These are phyloP conservation scores for Aricia artaxerxes DNA, from an alignment of 2,888 invertebrate genomes.

Conservation along the genomic window DNA sequence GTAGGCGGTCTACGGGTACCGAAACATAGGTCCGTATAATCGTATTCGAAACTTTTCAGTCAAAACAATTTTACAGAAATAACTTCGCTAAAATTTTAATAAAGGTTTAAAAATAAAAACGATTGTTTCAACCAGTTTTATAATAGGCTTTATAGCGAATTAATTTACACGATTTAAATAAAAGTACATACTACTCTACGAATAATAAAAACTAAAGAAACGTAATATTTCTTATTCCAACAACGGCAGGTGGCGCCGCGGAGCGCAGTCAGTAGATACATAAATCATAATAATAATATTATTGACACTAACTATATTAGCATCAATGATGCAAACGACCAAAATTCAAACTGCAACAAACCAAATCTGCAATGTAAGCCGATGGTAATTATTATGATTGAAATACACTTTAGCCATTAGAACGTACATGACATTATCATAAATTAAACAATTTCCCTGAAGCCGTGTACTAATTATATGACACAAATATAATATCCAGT, in stretches of 20 bases:
- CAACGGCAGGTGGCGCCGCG: no score
- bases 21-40: neutral
- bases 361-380: slow-evolving; percentile 14
- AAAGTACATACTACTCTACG: no score
- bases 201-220: no score
- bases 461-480: slow-evolving; percentile 33
- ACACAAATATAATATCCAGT: slow-evolving; percentile 31
- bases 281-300: no score
- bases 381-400: slow-evolving; percentile 17
- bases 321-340: neutral
- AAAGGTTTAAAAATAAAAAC: no score
- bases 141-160: no score
- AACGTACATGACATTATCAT: slow-evolving; percentile 27
- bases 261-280: no score
- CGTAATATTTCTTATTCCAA: no score
- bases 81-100: neutral
- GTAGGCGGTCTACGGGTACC: neutral
- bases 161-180: no score
- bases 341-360: slow-evolving; percentile 12
- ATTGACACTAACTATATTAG: no score
- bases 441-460: slow-evolving; percentile 31
- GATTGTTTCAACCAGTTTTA: neutral
- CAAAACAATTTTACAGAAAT: neutral
- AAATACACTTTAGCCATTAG: slow-evolving; percentile 11
- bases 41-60: neutral